A percentile compares a stretch with the other conserved stretches of the same genome.
These are phyloP conservation scores for Pseudomugil gertrudae DNA, from an alignment of 2,797 vertebrate species.

Conservation along the genomic window DNA sequence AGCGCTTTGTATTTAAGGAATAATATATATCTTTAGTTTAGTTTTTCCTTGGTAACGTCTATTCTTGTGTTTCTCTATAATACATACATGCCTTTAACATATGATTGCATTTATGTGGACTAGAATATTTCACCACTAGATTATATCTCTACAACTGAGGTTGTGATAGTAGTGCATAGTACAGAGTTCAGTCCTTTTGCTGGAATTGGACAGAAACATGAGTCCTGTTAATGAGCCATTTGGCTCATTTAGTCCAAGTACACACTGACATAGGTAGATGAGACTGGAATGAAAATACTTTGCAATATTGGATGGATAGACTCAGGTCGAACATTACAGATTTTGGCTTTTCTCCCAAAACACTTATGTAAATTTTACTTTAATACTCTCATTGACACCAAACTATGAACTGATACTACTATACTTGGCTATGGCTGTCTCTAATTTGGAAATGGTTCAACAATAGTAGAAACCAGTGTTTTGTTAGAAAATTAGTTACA, in stretches of 20 bases:
- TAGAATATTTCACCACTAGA: not conserved
- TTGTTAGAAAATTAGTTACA: not conserved
- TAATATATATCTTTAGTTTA: not conserved
- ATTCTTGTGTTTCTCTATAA: constrained; percentile 16
- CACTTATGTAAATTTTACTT: constrained; percentile 14
- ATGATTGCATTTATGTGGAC: not conserved
- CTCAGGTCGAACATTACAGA: constrained; percentile 45
- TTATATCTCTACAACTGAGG: constrained; percentile 1
- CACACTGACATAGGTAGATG: constrained; percentile 65
- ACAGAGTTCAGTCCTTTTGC: constrained; percentile 17
- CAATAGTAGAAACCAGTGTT: not conserved
- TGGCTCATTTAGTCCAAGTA: constrained; percentile 61
- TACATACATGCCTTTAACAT: not conserved
- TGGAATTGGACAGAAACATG: constrained; percentile 40
- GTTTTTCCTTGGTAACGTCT: not conserved
- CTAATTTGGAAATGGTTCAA: not conserved
- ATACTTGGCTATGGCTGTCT: not conserved
- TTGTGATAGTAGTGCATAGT: constrained; percentile 34
- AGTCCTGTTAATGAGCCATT: constrained; percentile 61
- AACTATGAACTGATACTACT: not conserved
- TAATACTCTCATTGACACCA: not conserved
- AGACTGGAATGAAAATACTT: constrained; percentile 60
- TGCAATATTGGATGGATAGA: constrained; percentile 56
- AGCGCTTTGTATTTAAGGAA: not conserved
- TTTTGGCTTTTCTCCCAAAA: constrained; percentile 31